phyloP scores from a whole-genome alignment of 2,113 vertebrate genomes.

The Phainopepla nitens region DNA sequence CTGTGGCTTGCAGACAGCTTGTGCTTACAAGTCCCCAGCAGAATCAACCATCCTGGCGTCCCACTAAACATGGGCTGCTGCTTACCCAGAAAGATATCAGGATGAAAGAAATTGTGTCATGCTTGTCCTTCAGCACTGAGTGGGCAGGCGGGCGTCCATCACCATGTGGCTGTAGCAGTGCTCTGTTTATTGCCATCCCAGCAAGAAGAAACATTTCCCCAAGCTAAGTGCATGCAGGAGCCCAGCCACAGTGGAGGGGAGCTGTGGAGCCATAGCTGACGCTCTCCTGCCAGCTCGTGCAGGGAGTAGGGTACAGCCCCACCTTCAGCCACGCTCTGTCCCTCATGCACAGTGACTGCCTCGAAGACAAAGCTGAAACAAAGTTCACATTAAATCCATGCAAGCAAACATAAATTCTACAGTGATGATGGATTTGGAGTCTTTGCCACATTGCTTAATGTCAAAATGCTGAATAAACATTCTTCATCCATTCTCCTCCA shows the following conservation, averaged over 20 bases:
- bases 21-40: not conserved
- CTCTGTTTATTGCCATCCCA: not conserved
- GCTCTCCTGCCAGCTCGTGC: not conserved
- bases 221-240: not conserved
- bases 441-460: not conserved
- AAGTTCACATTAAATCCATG: not conserved
- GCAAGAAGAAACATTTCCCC: not conserved
- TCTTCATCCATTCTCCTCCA: not conserved
- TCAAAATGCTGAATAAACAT: not conserved
- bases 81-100: accelerated
- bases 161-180: accelerated
- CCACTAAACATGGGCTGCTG: not conserved
- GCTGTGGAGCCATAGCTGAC: accelerated
- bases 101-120: accelerated
- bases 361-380: not conserved
- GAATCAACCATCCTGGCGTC: not conserved
- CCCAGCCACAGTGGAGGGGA: not conserved
- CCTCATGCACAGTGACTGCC: accelerated
- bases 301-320: not conserved
- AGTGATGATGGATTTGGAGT: not conserved
- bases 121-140: not conserved
- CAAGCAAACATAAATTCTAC: not conserved
- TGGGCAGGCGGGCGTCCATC: not conserved
- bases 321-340: not conserved
- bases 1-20: not conserved